Percentiles rank a stretch among this genome's conserved stretches.
Evolutionary conservation across 2,113 vertebrate species (phyloP).

Genomic region (Pardalotus punctatus): DNA sequence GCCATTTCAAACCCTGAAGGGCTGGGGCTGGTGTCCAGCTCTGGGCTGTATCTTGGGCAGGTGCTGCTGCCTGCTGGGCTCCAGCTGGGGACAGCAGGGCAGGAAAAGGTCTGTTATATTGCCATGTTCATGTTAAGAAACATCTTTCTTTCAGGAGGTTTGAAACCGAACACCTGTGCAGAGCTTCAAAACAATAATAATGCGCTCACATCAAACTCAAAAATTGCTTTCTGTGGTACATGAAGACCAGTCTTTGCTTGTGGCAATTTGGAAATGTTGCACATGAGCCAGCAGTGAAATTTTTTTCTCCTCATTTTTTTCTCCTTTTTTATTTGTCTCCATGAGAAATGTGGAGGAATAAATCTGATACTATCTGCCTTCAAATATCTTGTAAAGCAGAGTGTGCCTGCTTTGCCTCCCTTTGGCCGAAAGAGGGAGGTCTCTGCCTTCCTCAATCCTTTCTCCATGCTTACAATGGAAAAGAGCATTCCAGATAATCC

Average conservation of each 20-base stretch:
- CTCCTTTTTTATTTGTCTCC: not conserved
- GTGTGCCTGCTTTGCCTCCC: not conserved
- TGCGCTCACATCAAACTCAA: fast-evolving
- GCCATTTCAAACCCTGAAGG: no score
- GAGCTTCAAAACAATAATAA: not conserved
- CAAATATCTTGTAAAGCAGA: not conserved
- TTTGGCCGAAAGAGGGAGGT: not conserved
- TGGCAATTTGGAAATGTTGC: not conserved
- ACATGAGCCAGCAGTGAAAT: fast-evolving
- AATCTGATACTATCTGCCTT: fast-evolving
- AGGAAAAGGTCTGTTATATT: not conserved
- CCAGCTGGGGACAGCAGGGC: not conserved
- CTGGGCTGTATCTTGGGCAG: fast-evolving
- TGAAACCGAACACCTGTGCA: not conserved
- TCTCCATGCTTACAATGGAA: fast-evolving
- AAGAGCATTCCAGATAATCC: not conserved
- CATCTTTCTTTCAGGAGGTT: not conserved
- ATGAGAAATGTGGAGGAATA: fast-evolving
- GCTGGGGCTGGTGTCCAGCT: not conserved
- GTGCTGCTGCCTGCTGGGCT: not conserved
- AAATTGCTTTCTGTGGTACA: not conserved
- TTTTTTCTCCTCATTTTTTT: fast-evolving
- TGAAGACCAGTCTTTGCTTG: not conserved
- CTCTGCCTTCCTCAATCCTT: not conserved
- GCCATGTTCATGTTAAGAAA: fast-evolving